phyloP scores from a whole-genome alignment of 2,888 invertebrate species.

The Aphidius colemani region DNA sequence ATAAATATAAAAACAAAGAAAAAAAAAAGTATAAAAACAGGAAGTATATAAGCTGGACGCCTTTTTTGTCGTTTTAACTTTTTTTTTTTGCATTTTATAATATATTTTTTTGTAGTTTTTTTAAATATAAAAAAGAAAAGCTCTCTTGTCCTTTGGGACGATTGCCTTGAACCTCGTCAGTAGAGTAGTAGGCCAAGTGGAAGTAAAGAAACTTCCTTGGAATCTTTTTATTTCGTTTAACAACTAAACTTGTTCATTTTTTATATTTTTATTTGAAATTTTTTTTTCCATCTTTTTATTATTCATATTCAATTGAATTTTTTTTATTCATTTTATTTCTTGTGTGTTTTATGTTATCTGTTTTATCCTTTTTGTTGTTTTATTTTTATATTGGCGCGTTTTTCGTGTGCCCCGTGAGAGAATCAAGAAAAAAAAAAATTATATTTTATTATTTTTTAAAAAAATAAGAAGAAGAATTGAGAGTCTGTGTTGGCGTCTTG shows the following conservation, averaged over 20 bases:
- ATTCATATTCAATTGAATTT: conserved; percentile 26
- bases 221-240: conserved; percentile 48
- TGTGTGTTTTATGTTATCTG: conserved; percentile 21
- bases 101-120: too few species aligned
- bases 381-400: conserved; percentile 29
- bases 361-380: conserved; percentile 16
- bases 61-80: conserved; percentile 18
- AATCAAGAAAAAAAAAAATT: conserved; percentile 21
- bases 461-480: conserved; percentile 1
- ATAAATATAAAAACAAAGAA: conserved; percentile 31
- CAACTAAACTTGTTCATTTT: conserved; percentile 27
- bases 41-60: conserved; percentile 42
- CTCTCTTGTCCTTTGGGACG: conserved; percentile 42
- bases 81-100: too few species aligned
- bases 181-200: conserved; percentile 59
- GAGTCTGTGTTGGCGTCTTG: conserved; percentile 6
- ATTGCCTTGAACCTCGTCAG: conserved; percentile 42
- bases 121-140: conserved; percentile 45
- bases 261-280: conserved; percentile 13
- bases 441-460: too few species aligned
- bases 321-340: conserved; percentile 24
- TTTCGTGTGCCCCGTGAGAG: conserved; percentile 3
- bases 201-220: conserved; percentile 46
- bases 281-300: conserved; percentile 26
- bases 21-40: conserved; percentile 46